Conservation (phyloP, 2,888 invertebrate genomes). For the Cheiracanthium punctorium region DNA sequence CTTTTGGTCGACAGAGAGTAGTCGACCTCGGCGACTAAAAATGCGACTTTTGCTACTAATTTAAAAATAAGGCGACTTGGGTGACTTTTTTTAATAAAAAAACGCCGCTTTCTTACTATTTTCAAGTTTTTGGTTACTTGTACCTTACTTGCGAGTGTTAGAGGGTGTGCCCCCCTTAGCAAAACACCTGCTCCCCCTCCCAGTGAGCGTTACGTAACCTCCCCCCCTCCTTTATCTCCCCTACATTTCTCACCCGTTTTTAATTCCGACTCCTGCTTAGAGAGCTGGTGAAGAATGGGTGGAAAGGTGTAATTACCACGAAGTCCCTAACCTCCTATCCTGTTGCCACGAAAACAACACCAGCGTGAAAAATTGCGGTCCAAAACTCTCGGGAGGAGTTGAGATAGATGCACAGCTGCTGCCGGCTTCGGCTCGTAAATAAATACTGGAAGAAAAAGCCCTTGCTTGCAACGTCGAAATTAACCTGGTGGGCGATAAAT, state of each 20-base stretch:
- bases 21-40: no score
- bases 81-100: no score
- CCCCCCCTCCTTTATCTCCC: background rate
- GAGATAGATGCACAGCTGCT: background rate
- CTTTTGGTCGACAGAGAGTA: no score
- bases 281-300: background rate
- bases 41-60: no score
- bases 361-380: background rate
- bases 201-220: no score
- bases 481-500: conserved; percentile 22
- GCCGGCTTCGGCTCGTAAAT: background rate
- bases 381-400: background rate
- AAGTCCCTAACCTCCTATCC: background rate
- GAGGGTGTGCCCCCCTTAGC: no score
- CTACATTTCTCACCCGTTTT: background rate
- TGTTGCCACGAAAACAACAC: background rate
- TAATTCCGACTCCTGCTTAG: background rate
- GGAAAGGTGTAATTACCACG: background rate
- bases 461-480: background rate
- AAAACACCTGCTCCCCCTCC: no score
- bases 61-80: no score
- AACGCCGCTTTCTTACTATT: no score
- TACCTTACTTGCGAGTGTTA: no score
- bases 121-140: no score
- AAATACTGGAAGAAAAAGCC: background rate